phyloP scores from a whole-genome alignment of 2,888 invertebrate species.

The Spodoptera littoralis region DNA sequence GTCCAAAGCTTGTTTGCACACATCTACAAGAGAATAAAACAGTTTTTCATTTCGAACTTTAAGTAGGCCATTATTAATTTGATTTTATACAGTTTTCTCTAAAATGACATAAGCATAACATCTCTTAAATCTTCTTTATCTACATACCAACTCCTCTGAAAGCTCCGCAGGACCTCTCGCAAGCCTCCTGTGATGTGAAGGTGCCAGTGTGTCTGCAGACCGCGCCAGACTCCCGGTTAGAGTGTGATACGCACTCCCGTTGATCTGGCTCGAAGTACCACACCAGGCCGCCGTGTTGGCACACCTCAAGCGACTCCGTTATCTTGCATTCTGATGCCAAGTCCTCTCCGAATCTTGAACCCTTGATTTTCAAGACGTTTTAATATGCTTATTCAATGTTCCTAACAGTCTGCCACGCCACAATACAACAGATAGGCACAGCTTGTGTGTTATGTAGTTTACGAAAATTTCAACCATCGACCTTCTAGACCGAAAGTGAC shows the following conservation, averaged over 20 bases:
- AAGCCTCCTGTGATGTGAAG: conserved; percentile 92
- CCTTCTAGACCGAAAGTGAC: too few species aligned
- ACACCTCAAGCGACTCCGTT: conserved; percentile 63
- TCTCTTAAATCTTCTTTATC: too few species aligned
- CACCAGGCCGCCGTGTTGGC: conserved; percentile 65
- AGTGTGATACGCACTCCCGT: conserved; percentile 72
- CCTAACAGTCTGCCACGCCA: too few species aligned
- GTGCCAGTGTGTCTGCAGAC: conserved; percentile 91
- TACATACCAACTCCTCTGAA: conserved; percentile 86
- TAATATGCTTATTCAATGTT: too few species aligned
- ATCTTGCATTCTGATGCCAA: conserved; percentile 65
- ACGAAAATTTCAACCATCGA: too few species aligned
- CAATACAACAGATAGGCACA: too few species aligned
- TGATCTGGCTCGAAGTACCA: conserved; percentile 79
- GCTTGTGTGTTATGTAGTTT: too few species aligned
- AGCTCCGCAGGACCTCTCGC: conserved; percentile 92
- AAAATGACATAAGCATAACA: too few species aligned
- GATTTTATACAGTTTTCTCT: too few species aligned
- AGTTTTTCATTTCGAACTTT: neutral
- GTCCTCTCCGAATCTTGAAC: conserved; percentile 41
- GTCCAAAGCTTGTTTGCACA: conserved; percentile 91
- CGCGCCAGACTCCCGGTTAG: conserved; percentile 83
- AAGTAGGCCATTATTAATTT: too few species aligned
- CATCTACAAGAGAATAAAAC: conserved; percentile 85
- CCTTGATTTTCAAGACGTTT: conserved; percentile 6